Evolutionary conservation across 2,797 vertebrate species (phyloP), one percentile per base, ranked within the genome.

Genomic region (Thaleichthys pacificus): DNA sequence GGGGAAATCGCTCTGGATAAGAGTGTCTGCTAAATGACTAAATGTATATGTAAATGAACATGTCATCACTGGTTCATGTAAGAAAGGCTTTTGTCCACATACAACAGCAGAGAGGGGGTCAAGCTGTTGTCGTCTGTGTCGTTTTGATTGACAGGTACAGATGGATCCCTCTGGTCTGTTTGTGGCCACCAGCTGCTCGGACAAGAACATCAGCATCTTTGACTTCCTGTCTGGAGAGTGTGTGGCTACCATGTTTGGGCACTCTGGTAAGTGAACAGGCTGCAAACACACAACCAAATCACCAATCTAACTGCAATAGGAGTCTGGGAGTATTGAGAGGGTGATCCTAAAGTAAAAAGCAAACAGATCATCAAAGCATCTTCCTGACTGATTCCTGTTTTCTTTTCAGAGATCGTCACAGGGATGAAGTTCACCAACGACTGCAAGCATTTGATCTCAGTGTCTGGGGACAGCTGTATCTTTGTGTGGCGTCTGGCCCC

Each of bases 401-500:
- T 15, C 6, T 80, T 79, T 73, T 74, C 91, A 99, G 97, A 99
- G 88, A 94, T 96, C 71, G 95, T 98, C 82, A 98, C 97, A 0
- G 95, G 95, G 75, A 94, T 99, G 91, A 97, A 96, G 80, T 99
- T 99, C 77, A 98, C 95, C 86, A 96, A 95, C 5, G 95, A 99
- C 87, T 97, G 97, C 91, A 97, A 93, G 74, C 94, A 94, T 86
- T 89, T 99, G 81, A 95, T 99, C 85, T 97, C 97, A 7, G 95
- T 95, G 26, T 99, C 97, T 22, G 97, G 94, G 58, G 97, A 99
- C 61, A 99, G 97, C 88, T 99, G 97, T 80, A 93, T 99, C 81
- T 98, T 98, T 84, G 94, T 99, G 72, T 99, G 97, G 97, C 93
- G 95, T n/a, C 93, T 99, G 70, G 96, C 95, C 90, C 95, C 97